Evolutionary conservation across 1,140 invertebrate genomes (phyloP), one percentile per base, ranked within the genome.

Genomic region (Drosophila suzukii): DNA sequence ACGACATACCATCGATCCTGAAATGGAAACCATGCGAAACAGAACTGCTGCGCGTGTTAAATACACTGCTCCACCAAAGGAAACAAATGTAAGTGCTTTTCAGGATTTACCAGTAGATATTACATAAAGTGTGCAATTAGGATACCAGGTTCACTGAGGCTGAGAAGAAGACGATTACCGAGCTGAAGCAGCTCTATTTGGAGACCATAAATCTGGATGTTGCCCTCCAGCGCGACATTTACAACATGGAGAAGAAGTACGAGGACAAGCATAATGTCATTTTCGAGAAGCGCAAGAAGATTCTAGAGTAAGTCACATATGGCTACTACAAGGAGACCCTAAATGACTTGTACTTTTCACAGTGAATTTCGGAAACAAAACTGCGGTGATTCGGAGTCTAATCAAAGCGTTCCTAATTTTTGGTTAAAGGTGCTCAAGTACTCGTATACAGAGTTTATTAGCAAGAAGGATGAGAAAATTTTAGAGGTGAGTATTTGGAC

Each of bases 371-470:
- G 66, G 1, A 81, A 84, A 7, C 76, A 88, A 44, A 81, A 81
- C 34, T 74, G 81, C 32, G 84, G 84, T 1, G 84, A 90, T 30
- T 27, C 81, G 1, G 71, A 44, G 1, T 15, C 55, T 13, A 80
- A 59, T 41, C 81, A 75, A 8, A 98, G 97, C 24, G 95, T 99
- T 84, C 96, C 97, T 12, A 95, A 97, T 38, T 99, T 99, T 93
- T 99, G 98, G 98, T 91, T 98, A 27, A 97, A 95, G n/a, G 96
- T 97, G 78, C 96, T 98, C 67, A 97, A 97, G 79, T 97, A 86
- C 6, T 91, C 90, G 96, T 94, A 96, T 96, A 71, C 95, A 93
- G 61, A 94, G 96, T 90, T 93, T 97, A 59, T 94, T 94, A 75
- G 97, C 97, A 77, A 96, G 30, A 95, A 97, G 84, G 96, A 97